Conservation (phyloP, 2,113 vertebrate genomes). For the Irena cyanogastra region DNA sequence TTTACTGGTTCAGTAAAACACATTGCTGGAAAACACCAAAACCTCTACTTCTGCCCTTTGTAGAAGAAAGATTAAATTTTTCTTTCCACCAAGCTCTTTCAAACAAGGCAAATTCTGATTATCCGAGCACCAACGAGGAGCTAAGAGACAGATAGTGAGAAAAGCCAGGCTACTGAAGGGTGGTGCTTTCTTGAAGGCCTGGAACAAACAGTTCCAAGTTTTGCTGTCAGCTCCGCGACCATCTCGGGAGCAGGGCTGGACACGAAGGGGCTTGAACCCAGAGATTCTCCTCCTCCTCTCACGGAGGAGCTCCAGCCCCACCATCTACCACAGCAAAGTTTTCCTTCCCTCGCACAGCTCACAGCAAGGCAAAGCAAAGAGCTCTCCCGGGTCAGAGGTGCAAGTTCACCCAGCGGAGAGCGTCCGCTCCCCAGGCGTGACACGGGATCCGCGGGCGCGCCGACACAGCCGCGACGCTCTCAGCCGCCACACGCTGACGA, state of each 20-base stretch:
- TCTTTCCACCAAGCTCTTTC: neutral
- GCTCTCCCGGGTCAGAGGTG: fast-evolving
- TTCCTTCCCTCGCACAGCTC: neutral
- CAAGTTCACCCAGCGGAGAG: fast-evolving
- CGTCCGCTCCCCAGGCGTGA: fast-evolving
- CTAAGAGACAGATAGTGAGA: neutral
- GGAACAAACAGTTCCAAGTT: neutral
- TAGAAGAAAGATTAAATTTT: neutral
- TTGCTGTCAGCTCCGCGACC: fast-evolving
- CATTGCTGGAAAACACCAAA: neutral
- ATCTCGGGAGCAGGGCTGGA: fast-evolving
- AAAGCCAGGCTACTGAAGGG: neutral
- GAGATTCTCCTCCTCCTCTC: neutral
- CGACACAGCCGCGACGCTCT: neutral
- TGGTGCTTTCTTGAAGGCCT: neutral
- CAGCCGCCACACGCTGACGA: neutral
- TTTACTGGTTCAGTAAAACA: neutral
- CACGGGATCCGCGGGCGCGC: neutral
- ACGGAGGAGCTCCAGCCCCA: neutral
- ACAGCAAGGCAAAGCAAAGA: neutral
- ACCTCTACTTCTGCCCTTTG: neutral
- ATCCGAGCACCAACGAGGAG: neutral
- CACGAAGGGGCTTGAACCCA: fast-evolving
- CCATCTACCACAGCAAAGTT: fast-evolving
- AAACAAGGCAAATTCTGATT: neutral